Evolutionary conservation across 2,113 vertebrate species (phyloP), one percentile per base, ranked within the genome.

Genomic region (Falco punctatus): DNA sequence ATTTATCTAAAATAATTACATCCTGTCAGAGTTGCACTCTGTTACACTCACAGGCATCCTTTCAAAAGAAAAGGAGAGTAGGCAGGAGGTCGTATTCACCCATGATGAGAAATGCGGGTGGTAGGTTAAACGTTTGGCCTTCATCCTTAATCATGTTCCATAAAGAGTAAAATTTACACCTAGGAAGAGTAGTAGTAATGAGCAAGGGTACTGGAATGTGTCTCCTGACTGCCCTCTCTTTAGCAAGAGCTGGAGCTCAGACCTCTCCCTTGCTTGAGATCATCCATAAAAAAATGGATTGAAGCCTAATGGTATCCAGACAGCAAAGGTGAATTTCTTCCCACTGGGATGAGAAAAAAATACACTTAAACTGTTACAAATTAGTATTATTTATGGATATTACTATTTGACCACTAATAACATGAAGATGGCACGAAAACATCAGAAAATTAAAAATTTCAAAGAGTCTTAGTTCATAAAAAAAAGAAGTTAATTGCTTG

Each of bases 1-100:
- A 74, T 93, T 78, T 55, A 78, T 86, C 83, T 74, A 48, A 93
- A 94, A 74, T 90, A 90, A 92, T 94, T 62, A 55, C n/a, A 49
- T 66, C 82, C 69, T 96, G 72, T 88, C 95, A 88, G 49, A 72
- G 48, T 42, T 24, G 19, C 12, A 3, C 54, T 94, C 57, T 48
- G n/a, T 81, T 83, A n/a, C 9, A 32, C 26, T 93, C 46, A 18
- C 23, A 82, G 35, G 42, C 61, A 9, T 75, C 38, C n/a, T 83
- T 86, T 85, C 64, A 52, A 54, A 88, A 70, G 58, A 32, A 72
- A 89, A 75, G 48, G 33, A 87, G 42, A 46, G 32, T 11, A 58
- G 23, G 40, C 22, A 83, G 27, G 27, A 40, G 77, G n/a, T 21
- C 85, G 46, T 66, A 13, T 57, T 92, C 61, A 67, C 13, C 38